Evolutionary conservation across 2,797 vertebrate species (phyloP).

Genomic region (Ispidina lecontei): DNA sequence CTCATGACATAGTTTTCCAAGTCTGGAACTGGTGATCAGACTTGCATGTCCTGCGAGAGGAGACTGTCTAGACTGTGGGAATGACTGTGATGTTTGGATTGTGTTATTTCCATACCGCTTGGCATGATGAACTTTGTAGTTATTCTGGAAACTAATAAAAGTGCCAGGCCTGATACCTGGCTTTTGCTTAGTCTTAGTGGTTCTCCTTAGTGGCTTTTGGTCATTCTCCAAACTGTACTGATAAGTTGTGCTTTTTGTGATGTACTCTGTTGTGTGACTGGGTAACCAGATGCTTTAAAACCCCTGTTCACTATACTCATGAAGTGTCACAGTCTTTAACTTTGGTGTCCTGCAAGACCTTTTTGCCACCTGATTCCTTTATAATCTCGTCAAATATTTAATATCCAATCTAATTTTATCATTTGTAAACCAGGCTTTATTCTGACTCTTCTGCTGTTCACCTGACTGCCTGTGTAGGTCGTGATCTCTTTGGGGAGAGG

Average conservation of each 20-base stretch:
- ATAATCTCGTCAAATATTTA: not conserved
- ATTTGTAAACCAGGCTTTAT: not conserved
- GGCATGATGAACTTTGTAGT: not conserved
- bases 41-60: slow-evolving; percentile 44
- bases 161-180: not conserved
- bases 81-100: slow-evolving; percentile 65
- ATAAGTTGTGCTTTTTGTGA: not conserved
- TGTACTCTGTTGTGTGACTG: not conserved
- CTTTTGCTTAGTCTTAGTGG: not conserved
- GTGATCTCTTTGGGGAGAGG: not conserved
- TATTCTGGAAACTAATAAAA: slow-evolving; percentile 20
- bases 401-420: not conserved
- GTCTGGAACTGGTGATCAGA: slow-evolving; percentile 48
- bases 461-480: not conserved
- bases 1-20: slow-evolving; percentile 54
- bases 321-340: not conserved
- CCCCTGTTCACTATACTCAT: fast-evolving
- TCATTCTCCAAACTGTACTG: not conserved
- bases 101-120: slow-evolving; percentile 45
- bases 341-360: not conserved
- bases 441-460: not conserved
- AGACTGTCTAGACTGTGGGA: slow-evolving; percentile 70
- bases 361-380: not conserved
- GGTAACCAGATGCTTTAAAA: not conserved
- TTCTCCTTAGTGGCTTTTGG: not conserved